Percentiles rank a stretch among this genome's conserved stretches.
phyloP scores from a whole-genome alignment of 2,888 invertebrate genomes.

The Plagiodera versicolora region DNA sequence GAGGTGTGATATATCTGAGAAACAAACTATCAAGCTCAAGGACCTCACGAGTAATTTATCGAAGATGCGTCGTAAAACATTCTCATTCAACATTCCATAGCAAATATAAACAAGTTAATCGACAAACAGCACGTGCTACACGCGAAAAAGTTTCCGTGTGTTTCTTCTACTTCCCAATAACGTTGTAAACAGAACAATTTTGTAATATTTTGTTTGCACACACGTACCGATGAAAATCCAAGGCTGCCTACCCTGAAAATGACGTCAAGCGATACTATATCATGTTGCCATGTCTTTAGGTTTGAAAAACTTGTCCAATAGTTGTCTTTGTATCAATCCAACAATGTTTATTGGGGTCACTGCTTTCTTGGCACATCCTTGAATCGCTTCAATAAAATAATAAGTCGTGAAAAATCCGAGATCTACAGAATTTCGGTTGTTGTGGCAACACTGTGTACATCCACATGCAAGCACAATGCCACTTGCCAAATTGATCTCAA shows the following conservation, averaged over 20 bases:
- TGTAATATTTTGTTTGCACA: constrained; percentile 16
- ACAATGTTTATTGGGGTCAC: too few species aligned
- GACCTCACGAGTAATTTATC: not conserved
- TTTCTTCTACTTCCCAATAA: not conserved
- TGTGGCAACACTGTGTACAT: not conserved
- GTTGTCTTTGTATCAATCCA: too few species aligned
- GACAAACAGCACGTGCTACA: constrained; percentile 15
- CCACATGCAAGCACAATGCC: not conserved
- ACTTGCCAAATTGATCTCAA: constrained; percentile 13
- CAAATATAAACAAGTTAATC: not conserved
- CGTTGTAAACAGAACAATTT: constrained; percentile 9
- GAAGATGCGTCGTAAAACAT: not conserved
- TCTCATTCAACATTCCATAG: not conserved
- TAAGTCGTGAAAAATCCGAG: too few species aligned
- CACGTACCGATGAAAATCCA: constrained; percentile 9
- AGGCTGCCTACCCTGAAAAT: constrained; percentile 14
- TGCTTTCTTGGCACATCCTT: too few species aligned
- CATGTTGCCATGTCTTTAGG: not conserved
- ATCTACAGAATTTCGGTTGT: not conserved
- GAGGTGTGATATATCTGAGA: too few species aligned
- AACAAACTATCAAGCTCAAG: too few species aligned
- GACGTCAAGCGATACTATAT: constrained; percentile 7
- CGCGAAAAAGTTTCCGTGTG: not conserved
- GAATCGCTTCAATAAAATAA: too few species aligned
- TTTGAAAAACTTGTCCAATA: too few species aligned